phyloP scores from a whole-genome alignment of 2,888 invertebrate genomes.

The Pammene aurita region DNA sequence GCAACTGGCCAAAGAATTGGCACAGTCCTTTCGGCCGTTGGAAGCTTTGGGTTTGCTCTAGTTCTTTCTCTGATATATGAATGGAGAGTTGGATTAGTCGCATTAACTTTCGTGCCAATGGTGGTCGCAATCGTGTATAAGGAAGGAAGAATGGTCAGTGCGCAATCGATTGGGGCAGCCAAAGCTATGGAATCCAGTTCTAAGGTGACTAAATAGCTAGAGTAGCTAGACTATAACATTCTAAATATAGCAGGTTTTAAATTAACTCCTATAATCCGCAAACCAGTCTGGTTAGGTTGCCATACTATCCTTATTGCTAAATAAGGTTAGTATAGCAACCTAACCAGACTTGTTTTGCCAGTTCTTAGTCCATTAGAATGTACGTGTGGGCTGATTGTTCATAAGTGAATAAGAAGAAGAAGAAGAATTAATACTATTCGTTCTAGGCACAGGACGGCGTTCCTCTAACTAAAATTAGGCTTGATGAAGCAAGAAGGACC shows the following conservation, averaged over 20 bases:
- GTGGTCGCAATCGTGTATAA: slow-evolving; percentile 86
- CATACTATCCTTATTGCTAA: no score
- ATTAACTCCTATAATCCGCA: no score
- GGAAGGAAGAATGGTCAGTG: slow-evolving; percentile 85
- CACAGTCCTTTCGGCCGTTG: slow-evolving; percentile 88
- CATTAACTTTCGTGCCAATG: slow-evolving; percentile 88
- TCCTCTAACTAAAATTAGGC: slow-evolving; percentile 75
- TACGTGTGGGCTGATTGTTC: no score
- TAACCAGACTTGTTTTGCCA: no score
- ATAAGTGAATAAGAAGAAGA: no score
- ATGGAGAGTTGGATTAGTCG: slow-evolving; percentile 89
- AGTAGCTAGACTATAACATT: no score
- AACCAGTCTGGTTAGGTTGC: no score
- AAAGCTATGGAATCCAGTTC: slow-evolving; percentile 88
- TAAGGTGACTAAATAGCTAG: slow-evolving; percentile 84
- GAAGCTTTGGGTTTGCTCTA: slow-evolving; percentile 86
- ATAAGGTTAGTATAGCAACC: no score
- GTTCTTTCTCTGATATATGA: slow-evolving; percentile 87
- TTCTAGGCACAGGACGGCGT: slow-evolving; percentile 76
- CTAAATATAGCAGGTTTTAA: no score
- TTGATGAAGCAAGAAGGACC: slow-evolving; percentile 87
- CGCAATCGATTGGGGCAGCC: slow-evolving; percentile 87
- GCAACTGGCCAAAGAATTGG: slow-evolving; percentile 92
- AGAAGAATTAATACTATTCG: no score
- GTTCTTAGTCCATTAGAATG: no score